Percentiles rank a stretch among this genome's conserved stretches.
These are phyloP conservation scores for Aricia agestis DNA, from an alignment of 1,140 invertebrate species.

Conservation along the genomic window DNA sequence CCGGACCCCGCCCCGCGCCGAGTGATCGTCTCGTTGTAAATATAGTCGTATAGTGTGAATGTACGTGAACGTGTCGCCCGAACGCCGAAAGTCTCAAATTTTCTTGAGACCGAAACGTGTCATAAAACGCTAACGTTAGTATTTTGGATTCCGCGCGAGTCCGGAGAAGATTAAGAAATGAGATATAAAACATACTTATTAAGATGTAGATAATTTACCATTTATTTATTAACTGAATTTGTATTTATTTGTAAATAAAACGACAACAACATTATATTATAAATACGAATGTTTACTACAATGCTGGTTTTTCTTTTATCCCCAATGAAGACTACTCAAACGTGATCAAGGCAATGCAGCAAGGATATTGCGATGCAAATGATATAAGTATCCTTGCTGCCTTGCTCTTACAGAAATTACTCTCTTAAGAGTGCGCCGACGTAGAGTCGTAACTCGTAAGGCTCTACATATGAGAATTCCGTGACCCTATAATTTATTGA, in stretches of 20 bases:
- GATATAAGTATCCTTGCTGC: too few relatives aligned
- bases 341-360: too few relatives aligned
- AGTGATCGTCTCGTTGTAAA: constrained; percentile 66
- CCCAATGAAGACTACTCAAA: background rate
- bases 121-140: constrained; percentile 75
- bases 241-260: constrained; percentile 77
- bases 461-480: too few relatives aligned
- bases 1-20: constrained; percentile 59
- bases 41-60: constrained; percentile 62
- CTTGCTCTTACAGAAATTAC: too few relatives aligned
- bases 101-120: constrained; percentile 75
- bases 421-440: too few relatives aligned
- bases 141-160: constrained; percentile 71
- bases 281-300: constrained; percentile 76
- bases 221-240: constrained; percentile 77
- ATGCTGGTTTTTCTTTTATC: constrained; percentile 58
- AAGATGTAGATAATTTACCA: constrained; percentile 77
- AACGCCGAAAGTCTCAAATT: constrained; percentile 74
- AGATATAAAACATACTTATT: constrained; percentile 75
- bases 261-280: constrained; percentile 72
- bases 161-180: constrained; percentile 74
- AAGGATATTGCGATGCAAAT: too few relatives aligned
- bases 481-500: too few relatives aligned
- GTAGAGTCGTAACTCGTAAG: too few relatives aligned
- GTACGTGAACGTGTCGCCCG: constrained; percentile 74